A percentile compares a stretch with the other conserved stretches of the same genome.
These are phyloP conservation scores for Armadillidium nasatum DNA, from an alignment of 1,140 invertebrate genomes.

Conservation along the genomic window DNA sequence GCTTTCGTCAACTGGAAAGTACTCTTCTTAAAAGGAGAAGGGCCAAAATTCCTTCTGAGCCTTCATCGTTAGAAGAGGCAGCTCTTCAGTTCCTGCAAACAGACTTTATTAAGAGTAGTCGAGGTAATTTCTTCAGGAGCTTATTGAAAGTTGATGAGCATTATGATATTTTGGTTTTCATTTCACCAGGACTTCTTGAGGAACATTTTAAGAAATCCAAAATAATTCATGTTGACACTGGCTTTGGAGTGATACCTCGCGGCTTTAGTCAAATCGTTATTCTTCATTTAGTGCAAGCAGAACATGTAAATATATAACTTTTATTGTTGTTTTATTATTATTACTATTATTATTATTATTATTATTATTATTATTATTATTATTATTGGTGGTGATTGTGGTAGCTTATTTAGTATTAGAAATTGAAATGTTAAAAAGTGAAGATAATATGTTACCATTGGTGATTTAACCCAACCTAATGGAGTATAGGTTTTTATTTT, in stretches of 20 bases:
- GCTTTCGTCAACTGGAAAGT: background rate
- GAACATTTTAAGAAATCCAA: background rate
- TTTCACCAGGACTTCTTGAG: background rate
- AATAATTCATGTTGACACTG: background rate
- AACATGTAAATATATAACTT: background rate
- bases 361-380: too few species aligned
- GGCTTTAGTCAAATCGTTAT: background rate
- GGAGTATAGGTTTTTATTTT: too few species aligned
- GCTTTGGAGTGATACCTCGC: background rate
- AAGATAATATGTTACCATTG: too few species aligned
- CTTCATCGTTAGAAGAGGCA: background rate
- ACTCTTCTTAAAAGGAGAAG: background rate
- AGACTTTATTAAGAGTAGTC: background rate
- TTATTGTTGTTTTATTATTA: too few species aligned
- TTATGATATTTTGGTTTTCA: background rate
- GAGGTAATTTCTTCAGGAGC: background rate
- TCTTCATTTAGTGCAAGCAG: background rate
- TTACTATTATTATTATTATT: too few species aligned
- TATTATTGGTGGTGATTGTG: too few species aligned
- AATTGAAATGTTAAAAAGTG: too few species aligned
- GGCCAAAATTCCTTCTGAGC: background rate
- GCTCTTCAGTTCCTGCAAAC: background rate
- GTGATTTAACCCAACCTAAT: too few species aligned
- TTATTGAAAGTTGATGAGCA: background rate
- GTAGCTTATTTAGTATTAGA: too few species aligned